Percentiles rank a stretch among this genome's conserved stretches.
phyloP scores from a whole-genome alignment of 1,140 invertebrate genomes.

The Drosophila pseudoananassae region DNA sequence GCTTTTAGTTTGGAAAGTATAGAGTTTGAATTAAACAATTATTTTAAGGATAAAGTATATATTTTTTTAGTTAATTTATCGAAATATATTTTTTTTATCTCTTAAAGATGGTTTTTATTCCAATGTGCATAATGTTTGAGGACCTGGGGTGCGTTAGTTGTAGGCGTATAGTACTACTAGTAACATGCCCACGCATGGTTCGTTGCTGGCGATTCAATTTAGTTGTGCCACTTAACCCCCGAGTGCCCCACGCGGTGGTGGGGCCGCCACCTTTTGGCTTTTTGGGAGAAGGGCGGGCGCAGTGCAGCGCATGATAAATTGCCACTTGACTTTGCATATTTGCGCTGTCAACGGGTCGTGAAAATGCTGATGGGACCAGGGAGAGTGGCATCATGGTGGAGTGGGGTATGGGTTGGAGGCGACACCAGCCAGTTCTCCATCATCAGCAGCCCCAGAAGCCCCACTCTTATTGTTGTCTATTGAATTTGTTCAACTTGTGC shows the following conservation, averaged over 20 bases:
- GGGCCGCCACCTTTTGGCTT: slow-evolving; percentile 9
- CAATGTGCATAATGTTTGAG: slow-evolving; percentile 9
- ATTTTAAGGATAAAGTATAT: no score
- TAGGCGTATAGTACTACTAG: slow-evolving; percentile 40
- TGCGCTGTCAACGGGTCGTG: slow-evolving; percentile 55
- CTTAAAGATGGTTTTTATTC: background rate
- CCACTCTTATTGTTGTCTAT: slow-evolving; percentile 50
- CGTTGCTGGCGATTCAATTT: slow-evolving; percentile 63
- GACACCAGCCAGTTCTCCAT: slow-evolving; percentile 1
- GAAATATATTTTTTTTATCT: background rate
- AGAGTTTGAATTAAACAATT: no score
- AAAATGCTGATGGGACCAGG: slow-evolving; percentile 18
- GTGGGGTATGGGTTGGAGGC: background rate
- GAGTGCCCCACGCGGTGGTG: slow-evolving; percentile 25
- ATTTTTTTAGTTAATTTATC: background rate
- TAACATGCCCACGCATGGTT: slow-evolving; percentile 55
- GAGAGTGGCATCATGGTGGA: slow-evolving; percentile 5
- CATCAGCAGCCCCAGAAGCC: slow-evolving; percentile 28
- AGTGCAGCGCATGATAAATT: slow-evolving; percentile 72
- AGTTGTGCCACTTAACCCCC: slow-evolving; percentile 72
- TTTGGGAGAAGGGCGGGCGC: slow-evolving; percentile 7
- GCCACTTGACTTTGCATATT: slow-evolving; percentile 81
- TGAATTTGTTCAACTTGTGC: slow-evolving; percentile 62
- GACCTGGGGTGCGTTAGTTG: slow-evolving; percentile 24
- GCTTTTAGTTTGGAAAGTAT: background rate